A percentile compares a stretch with the other conserved stretches of the same genome.
Conservation (phyloP, 2,888 invertebrate genomes). For the Pyrochroa serraticornis region DNA sequence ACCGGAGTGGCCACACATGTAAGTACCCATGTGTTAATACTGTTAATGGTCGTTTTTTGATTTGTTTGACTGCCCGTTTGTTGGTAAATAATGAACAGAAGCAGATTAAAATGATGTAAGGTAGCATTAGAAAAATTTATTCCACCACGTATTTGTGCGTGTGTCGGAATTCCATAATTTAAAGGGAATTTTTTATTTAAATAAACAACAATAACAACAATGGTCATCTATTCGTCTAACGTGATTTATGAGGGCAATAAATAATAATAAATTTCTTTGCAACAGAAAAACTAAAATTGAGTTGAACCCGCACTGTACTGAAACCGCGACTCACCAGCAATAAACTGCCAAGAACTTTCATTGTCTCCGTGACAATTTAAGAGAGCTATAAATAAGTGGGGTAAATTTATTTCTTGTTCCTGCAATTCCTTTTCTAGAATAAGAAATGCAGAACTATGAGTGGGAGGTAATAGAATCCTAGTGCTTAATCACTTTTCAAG, state of each 20-base stretch:
- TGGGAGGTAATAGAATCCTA: background rate
- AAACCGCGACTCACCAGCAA: constrained; percentile 4
- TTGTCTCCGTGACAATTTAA: constrained; percentile 12
- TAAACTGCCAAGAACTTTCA: constrained; percentile 12
- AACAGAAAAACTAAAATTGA: background rate
- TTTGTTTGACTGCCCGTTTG: constrained; percentile 4
- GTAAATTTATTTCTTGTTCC: constrained; percentile 6
- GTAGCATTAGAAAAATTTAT: constrained; percentile 4
- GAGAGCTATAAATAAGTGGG: constrained; percentile 5
- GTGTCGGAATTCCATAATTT: background rate
- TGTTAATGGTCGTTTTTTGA: background rate
- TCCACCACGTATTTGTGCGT: background rate
- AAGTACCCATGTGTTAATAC: constrained; percentile 7
- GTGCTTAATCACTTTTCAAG: too few relatives aligned
- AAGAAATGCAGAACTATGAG: constrained; percentile 5
- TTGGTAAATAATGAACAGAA: constrained; percentile 1
- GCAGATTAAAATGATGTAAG: constrained; percentile 6
- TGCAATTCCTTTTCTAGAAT: constrained; percentile 3
- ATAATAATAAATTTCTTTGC: constrained; percentile 4
- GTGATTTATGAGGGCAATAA: constrained; percentile 1
- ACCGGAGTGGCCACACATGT: constrained; percentile 1
- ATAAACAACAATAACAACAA: background rate
- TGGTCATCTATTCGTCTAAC: background rate
- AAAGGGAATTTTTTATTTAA: background rate
- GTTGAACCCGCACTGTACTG: background rate